Evolutionary conservation across 2,888 invertebrate species (phyloP).

Genomic region (Trilocha varians): DNA sequence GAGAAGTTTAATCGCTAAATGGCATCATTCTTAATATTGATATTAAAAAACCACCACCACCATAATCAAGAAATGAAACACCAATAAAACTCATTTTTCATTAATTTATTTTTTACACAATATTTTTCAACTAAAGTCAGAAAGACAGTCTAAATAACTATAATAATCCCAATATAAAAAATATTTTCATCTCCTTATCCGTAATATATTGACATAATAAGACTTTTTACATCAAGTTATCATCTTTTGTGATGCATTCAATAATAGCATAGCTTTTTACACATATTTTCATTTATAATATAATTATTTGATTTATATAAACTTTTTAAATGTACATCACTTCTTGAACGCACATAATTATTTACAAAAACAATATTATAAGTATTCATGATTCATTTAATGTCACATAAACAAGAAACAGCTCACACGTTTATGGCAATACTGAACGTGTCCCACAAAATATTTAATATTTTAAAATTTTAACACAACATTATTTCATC

Average conservation of each 20-base stretch:
- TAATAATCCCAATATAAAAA: slow-evolving; percentile 71
- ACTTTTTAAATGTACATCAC: slow-evolving; percentile 24
- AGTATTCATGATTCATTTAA: slow-evolving; percentile 33
- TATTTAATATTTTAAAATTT: slow-evolving; percentile 35
- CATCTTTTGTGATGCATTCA: slow-evolving; percentile 21
- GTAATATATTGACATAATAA: slow-evolving; percentile 51
- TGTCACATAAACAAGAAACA: slow-evolving; percentile 58
- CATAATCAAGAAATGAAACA: slow-evolving; percentile 1
- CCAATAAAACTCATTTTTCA: slow-evolving; percentile 21
- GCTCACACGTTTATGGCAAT: slow-evolving; percentile 69
- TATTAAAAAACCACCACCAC: no score
- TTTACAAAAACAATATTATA: slow-evolving; percentile 42
- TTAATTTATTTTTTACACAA: slow-evolving; percentile 66
- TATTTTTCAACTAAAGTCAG: slow-evolving; percentile 59
- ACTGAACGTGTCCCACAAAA: slow-evolving; percentile 53
- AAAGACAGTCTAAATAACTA: slow-evolving; percentile 53
- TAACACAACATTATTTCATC: slow-evolving; percentile 64
- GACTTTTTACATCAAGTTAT: slow-evolving; percentile 37
- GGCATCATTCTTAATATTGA: no score
- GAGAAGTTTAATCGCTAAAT: no score
- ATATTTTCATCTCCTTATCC: slow-evolving; percentile 63
- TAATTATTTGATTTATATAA: no score
- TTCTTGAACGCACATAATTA: slow-evolving; percentile 34
- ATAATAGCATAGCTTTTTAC: no score
- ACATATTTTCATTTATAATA: no score